These are phyloP conservation scores for Oceanodroma leucorhoa DNA, from an alignment of 2,797 vertebrate species.

Conservation along the genomic window DNA sequence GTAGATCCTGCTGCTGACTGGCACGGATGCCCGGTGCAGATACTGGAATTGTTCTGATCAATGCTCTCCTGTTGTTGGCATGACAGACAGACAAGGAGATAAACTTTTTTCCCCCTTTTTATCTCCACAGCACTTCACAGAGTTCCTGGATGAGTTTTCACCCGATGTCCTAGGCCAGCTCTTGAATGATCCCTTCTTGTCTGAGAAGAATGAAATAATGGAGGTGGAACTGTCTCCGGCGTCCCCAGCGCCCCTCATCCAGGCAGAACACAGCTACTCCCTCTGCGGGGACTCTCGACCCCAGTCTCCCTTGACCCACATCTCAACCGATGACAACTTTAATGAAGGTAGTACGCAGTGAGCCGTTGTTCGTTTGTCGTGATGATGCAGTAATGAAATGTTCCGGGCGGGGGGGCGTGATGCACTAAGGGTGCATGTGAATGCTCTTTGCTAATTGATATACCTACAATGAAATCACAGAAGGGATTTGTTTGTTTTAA, in stretches of 20 bases:
- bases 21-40: not conserved
- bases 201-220: constrained; percentile 88
- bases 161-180: constrained; percentile 95
- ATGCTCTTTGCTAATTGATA: not conserved
- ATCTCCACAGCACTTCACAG: constrained; percentile 89
- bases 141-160: constrained; percentile 94
- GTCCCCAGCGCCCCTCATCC: constrained; percentile 91
- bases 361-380: not conserved
- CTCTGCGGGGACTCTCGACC: constrained; percentile 92
- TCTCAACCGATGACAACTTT: constrained; percentile 83
- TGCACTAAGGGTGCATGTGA: not conserved
- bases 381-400: not conserved
- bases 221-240: constrained; percentile 85
- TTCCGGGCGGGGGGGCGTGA: not conserved
- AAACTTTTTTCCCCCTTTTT: not conserved
- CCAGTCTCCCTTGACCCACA: constrained; percentile 91
- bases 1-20: constrained; percentile 28
- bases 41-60: not conserved
- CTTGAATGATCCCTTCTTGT: constrained; percentile 95
- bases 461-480: not conserved
- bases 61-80: not conserved
- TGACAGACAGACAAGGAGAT: not conserved
- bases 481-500: not conserved
- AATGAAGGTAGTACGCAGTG: constrained; percentile 80
- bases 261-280: constrained; percentile 96